phyloP scores from a whole-genome alignment of 2,113 vertebrate species.

The Trochalopteron elliotii region DNA sequence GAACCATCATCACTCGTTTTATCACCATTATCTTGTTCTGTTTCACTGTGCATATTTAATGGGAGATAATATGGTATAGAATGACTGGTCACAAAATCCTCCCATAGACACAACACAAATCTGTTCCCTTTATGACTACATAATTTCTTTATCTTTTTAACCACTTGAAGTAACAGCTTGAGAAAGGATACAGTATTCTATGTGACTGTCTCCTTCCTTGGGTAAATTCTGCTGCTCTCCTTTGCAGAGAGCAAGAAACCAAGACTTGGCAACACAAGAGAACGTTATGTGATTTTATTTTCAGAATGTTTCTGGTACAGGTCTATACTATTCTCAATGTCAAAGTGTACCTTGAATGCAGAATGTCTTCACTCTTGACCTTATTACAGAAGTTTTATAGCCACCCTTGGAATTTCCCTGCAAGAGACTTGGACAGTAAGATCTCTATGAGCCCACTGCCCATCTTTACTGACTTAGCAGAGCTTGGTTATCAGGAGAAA shows the following conservation, averaged over 20 bases:
- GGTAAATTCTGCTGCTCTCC: not conserved
- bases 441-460: not conserved
- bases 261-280: not conserved
- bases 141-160: not conserved
- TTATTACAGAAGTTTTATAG: not conserved
- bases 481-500: not conserved
- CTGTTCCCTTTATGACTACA: not conserved
- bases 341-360: not conserved
- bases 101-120: not conserved
- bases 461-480: rapidly evolving
- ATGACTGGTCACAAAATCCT: not conserved
- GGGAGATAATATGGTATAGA: not conserved
- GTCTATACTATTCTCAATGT: not conserved
- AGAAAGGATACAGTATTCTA: not conserved
- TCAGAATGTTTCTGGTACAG: not conserved
- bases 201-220: not conserved
- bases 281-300: not conserved
- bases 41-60: not conserved
- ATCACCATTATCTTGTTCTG: not conserved
- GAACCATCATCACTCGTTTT: not conserved
- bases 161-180: not conserved
- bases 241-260: not conserved
- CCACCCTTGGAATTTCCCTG: not conserved
- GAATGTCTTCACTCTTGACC: not conserved
- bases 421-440: not conserved